Conservation (phyloP, 2,113 vertebrate genomes). For the Nannobrachium achirus region DNA sequence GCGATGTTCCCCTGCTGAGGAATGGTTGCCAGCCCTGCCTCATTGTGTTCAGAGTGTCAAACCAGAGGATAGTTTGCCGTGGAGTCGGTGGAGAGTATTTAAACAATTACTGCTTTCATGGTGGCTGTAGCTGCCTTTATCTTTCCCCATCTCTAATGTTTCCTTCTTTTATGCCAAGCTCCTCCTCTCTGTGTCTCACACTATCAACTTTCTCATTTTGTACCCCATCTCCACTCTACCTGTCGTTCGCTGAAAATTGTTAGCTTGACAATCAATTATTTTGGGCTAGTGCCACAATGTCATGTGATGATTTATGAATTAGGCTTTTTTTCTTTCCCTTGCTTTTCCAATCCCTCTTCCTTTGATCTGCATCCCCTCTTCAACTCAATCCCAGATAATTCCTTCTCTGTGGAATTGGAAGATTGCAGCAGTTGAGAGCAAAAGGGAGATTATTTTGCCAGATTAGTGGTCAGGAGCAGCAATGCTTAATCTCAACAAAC, state of each 20-base stretch:
- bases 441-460: conserved; percentile 81
- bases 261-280: too few relatives aligned
- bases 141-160: neutral
- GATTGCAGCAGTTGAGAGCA: conserved; percentile 75
- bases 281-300: too few relatives aligned
- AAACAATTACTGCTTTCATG: conserved; percentile 14
- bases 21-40: conserved; percentile 50
- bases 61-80: neutral
- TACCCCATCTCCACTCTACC: neutral
- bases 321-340: conserved; percentile 34
- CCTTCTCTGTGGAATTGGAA: conserved; percentile 79
- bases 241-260: too few relatives aligned
- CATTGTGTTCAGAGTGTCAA: conserved; percentile 47
- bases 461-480: conserved; percentile 79
- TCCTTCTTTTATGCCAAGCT: too few relatives aligned
- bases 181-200: neutral
- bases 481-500: conserved; percentile 73
- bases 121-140: neutral
- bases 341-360: conserved; percentile 60
- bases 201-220: neutral
- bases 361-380: conserved; percentile 73
- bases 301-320: too few relatives aligned
- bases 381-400: conserved; percentile 80
- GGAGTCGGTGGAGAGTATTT: neutral
- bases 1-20: conserved; percentile 55